Evolutionary conservation across 2,797 vertebrate genomes (phyloP), one percentile per base, ranked within the genome.

Genomic region (Coregonus ussuriensis): DNA sequence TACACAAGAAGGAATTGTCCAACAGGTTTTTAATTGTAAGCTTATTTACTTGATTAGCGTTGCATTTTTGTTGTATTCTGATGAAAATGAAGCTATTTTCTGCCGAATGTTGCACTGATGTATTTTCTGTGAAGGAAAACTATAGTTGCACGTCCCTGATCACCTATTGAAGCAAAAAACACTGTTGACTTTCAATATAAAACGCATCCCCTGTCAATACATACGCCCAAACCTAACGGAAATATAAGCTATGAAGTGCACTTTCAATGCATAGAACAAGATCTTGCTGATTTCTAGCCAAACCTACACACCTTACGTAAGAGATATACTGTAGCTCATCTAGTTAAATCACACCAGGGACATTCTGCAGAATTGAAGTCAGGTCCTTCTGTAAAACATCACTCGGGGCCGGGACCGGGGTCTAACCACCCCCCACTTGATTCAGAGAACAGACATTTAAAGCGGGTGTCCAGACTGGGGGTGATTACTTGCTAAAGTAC

Each of bases 371-470:
- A 71, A 65, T 68, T 51, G 74, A 4, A 9, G 56, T 66, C 53
- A 66, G 11, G 72, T 18, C 2, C 5, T 71, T 18, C 41, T 21
- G 21, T 76, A 71, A 65, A 69, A 71, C 25, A 67, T n/a, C 54
- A 56, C 16, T 11, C 0, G 2, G 41, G 6, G 59, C 9, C 16
- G 9, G 59, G 21, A 62, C 59, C 9, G 3, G 37, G 77, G 59
- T n/a, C 70, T 52, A 35, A 62, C 68, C 56, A 62, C 79, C 68
- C 74, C 51, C 14, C 47, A n/a, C 6, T 73, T 53, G 74, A 37
- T 31, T 25, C 13, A 75, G 62, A 67, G 25, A 5, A 14, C 37
- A 11, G 3, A 6, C 21, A 13, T n/a, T 13, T 74, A 18, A 47
- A 47, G 53, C 63, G 16, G 74, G 5, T 56, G 33, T 29, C 37